A percentile compares a stretch with the other conserved stretches of the same genome.
These are phyloP conservation scores for Gisinianus flammeolus DNA, from an alignment of 2,888 invertebrate genomes.

Conservation along the genomic window DNA sequence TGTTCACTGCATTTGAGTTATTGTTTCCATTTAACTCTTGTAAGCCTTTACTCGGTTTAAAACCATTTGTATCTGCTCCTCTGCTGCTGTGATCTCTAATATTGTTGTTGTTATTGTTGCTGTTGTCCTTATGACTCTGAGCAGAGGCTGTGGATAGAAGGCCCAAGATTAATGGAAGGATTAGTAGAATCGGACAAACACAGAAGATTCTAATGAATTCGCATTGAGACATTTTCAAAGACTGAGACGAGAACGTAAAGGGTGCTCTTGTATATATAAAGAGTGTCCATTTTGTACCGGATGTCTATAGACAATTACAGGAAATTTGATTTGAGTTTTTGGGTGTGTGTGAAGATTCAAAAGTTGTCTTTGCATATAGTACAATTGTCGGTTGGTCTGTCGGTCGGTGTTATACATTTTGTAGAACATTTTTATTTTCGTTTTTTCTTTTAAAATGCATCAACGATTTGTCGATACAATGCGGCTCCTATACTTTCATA, in stretches of 20 bases:
- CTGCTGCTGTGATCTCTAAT: too few species aligned
- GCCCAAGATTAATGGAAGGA: not conserved
- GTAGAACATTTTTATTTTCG: not conserved
- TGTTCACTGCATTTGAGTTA: slow-evolving; percentile 18
- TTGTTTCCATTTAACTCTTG: slow-evolving; percentile 9
- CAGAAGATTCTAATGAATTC: slow-evolving; percentile 13
- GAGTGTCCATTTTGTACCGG: slow-evolving; percentile 31
- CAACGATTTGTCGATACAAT: too few species aligned
- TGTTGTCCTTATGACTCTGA: slow-evolving; percentile 16
- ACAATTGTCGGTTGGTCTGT: not conserved
- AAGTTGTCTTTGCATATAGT: too few species aligned
- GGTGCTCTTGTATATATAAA: slow-evolving; percentile 27
- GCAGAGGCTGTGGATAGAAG: not conserved
- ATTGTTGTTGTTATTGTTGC: slow-evolving; percentile 17
- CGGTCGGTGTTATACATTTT: not conserved
- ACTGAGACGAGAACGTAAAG: slow-evolving; percentile 2
- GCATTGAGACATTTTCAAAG: slow-evolving; percentile 29
- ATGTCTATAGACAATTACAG: slow-evolving; percentile 38
- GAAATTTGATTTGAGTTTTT: slow-evolving; percentile 40
- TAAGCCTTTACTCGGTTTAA: slow-evolving; percentile 35
- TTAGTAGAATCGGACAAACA: not conserved
- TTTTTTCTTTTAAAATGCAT: too few species aligned
- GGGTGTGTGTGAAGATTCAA: slow-evolving; percentile 1
- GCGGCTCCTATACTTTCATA: too few species aligned
- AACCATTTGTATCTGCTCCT: not conserved